Evolutionary conservation across 2,113 vertebrate species (phyloP), one percentile per base, ranked within the genome.

Genomic region (Petroica traversi): DNA sequence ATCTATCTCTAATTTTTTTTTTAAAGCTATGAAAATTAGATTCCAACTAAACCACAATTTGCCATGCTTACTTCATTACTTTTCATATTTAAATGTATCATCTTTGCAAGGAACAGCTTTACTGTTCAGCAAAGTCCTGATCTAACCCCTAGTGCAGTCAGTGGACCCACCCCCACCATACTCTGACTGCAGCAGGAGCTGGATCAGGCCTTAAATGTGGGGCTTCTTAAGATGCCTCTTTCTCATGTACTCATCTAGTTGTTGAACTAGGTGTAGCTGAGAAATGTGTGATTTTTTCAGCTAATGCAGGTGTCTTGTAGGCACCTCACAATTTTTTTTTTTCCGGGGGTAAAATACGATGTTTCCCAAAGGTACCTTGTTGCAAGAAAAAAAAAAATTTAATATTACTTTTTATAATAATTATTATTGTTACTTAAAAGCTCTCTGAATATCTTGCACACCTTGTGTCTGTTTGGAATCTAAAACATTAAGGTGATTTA

Each of bases 81-180:
- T 95, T 95, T 97, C 87, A 85, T 89, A 95, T 97, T 96, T 89
- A 97, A 96, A 95, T 97, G 17, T 19, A 45, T 51, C n/a, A 24
- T 58, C 55, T 64, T 82, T 95, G 85, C 51, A 73, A 78, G 95
- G 54, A 88, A 43, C 19, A 43, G 74, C 55, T 11, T 3, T 45
- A 9, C n/a, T 48, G n/a, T 74, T 93, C 85, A 74, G 55, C 40
- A 46, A 74, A 85, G 85, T 77, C 73, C 77, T 85, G 74, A 54
- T 61, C 84, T 72, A 73, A 78, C 38, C 67, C 31, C n/a, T 33
- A 4, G 17, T 26, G 28, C 18, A 14, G 19, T 6, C 3, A 5
- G 4, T 20, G 25, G 49, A 48, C 16, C 19, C 52, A n/a, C 3
- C 11, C 15, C 51, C 51, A 62, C 16, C n/a, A n/a, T n/a, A 19